Evolutionary conservation across 1,140 invertebrate genomes (phyloP), one percentile per base, ranked within the genome.

Genomic region (Aphelenchoides fujianensis): DNA sequence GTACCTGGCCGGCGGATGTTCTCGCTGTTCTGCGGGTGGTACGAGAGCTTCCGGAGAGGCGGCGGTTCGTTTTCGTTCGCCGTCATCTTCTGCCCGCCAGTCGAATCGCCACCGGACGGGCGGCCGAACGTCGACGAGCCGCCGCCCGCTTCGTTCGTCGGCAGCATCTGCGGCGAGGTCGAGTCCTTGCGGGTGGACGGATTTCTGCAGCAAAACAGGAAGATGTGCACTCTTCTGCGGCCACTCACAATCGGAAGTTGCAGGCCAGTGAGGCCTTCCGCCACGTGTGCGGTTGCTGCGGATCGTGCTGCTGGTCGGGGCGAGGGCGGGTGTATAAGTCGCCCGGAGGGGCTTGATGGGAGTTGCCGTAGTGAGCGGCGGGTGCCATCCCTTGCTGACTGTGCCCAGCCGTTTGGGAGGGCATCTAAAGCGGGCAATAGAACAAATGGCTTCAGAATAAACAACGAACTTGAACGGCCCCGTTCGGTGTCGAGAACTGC

Each of bases 161-260:
- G 23, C 23, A 48, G 12, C 12, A 48, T 48, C 23, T 48, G 41
- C 23, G 41, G 41, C 41, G 41, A 48, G 23, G 55, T 7, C 23
- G 55, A 59, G 55, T 59, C 55, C 34, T 59, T 59, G 5, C 55
- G 55, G 28, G 55, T 59, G 28, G 23, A 30, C 34, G 55, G 55
- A 59, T 59, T 59, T 23, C 55, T 59, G 19, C 28, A 59, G 23
- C 19, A 5, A 48, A 48, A 16, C 41, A 23, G 23, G 41, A 48
- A 23, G 23, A 16, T 48, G 23, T 48, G 41, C 41, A 48, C 12
- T 48, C 12, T 48, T 48, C 23, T 16, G 41, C 41, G 12, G 41
- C 12, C 41, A 59, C 55, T 59, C 34, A 59, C 55, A 59, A 19
- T 5, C 55, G 5, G 23, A 59, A 59, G 55, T 59, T 59, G 23